A percentile compares a stretch with the other conserved stretches of the same genome.
These are phyloP conservation scores for Rhodinocichla rosea DNA, from an alignment of 2,113 vertebrate species.

Conservation along the genomic window DNA sequence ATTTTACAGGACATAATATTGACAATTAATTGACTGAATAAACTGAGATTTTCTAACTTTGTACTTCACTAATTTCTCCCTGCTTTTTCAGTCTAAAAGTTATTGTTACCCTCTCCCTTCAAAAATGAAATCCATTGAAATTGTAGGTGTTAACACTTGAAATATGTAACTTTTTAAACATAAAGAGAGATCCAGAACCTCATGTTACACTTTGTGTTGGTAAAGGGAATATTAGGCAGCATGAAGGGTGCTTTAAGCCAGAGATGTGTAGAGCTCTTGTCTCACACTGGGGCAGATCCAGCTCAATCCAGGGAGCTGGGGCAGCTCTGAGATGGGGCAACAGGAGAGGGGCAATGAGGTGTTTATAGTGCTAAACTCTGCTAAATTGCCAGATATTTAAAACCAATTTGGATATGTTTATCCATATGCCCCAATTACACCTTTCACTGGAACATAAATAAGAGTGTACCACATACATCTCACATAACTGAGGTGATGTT, in stretches of 20 bases:
- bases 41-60: not conserved
- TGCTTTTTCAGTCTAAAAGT: not conserved
- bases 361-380: not conserved
- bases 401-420: not conserved
- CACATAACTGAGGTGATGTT: not conserved
- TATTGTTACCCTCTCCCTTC: not conserved
- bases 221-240: not conserved
- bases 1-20: not conserved
- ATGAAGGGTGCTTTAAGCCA: not conserved
- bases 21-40: not conserved
- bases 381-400: not conserved
- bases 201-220: not conserved
- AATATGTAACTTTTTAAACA: not conserved
- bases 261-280: rapidly evolving
- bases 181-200: not conserved
- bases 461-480: rapidly evolving
- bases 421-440: not conserved
- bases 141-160: rapidly evolving
- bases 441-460: not conserved
- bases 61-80: not conserved
- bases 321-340: not conserved
- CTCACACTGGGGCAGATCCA: not conserved
- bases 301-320: not conserved
- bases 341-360: not conserved
- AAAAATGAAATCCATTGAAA: not conserved